Conservation (phyloP, 2,113 vertebrate genomes). For the Lynx canadensis region DNA sequence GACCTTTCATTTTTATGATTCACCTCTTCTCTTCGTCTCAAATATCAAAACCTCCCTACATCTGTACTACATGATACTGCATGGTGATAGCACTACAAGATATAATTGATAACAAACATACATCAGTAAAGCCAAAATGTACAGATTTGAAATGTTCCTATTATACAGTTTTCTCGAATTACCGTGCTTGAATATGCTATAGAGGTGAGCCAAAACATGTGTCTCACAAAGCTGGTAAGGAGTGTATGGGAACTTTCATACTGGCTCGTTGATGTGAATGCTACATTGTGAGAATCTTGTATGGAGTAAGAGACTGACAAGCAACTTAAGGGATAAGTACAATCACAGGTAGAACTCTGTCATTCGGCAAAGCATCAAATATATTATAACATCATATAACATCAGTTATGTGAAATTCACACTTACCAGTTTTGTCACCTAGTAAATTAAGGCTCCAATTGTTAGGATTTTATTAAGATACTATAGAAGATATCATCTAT, state of each 20-base stretch:
- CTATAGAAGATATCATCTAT: not conserved
- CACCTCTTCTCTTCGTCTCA: conserved; percentile 3
- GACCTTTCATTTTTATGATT: conserved; percentile 22
- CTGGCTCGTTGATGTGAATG: not conserved
- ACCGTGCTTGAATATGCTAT: not conserved
- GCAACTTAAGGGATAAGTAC: not conserved
- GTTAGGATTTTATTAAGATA: conserved; percentile 7
- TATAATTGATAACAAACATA: conserved; percentile 27
- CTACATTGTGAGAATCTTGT: not conserved
- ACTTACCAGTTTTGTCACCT: not conserved
- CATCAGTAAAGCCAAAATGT: not conserved
- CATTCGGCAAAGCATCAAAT: conserved; percentile 5
- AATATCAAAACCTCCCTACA: not conserved
- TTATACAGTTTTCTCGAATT: conserved; percentile 11
- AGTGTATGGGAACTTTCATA: not conserved
- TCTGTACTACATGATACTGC: not conserved
- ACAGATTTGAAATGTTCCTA: conserved; percentile 4
- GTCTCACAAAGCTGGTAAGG: not conserved
- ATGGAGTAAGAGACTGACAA: conserved; percentile 12
- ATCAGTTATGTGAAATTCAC: not conserved
- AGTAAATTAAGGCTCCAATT: not conserved
- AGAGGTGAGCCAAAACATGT: conserved; percentile 29
- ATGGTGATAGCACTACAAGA: not conserved
- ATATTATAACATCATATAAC: not conserved
- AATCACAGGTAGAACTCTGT: conserved; percentile 27